Evolutionary conservation across 2,797 vertebrate genomes (phyloP).

Genomic region (Muraenolepis orangiensis): DNA sequence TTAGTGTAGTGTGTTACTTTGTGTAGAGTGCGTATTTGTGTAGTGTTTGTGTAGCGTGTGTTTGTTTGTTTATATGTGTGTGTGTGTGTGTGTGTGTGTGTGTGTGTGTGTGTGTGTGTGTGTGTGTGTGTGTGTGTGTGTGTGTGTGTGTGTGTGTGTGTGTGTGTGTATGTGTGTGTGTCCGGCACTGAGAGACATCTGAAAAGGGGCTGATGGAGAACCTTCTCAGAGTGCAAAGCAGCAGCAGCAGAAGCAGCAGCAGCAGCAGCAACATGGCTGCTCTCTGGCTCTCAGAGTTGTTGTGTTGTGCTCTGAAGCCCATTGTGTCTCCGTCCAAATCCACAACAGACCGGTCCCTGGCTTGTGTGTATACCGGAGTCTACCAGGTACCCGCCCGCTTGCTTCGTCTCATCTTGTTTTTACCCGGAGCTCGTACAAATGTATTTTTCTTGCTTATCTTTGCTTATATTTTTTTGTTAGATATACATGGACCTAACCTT

Average conservation of each 20-base stretch:
- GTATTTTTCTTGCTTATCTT: background rate
- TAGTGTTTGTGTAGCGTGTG: too few relatives aligned
- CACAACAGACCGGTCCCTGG: constrained; percentile 35
- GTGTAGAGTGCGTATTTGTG: too few relatives aligned
- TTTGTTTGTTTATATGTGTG: too few relatives aligned
- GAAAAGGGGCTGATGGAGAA: constrained; percentile 44
- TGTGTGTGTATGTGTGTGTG: too few relatives aligned
- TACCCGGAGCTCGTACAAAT: background rate
- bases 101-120: too few relatives aligned
- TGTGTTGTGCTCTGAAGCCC: constrained; percentile 42
- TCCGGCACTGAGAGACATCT: background rate
- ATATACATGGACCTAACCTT: background rate
- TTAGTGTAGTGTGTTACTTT: too few relatives aligned
- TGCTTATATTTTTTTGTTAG: background rate
- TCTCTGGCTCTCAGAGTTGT: constrained; percentile 26
- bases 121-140: too few relatives aligned
- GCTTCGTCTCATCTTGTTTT: background rate
- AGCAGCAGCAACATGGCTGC: too few relatives aligned
- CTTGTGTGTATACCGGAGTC: constrained; percentile 51
- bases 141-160: too few relatives aligned
- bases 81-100: too few relatives aligned
- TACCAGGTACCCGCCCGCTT: background rate
- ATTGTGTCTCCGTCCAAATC: constrained; percentile 46
- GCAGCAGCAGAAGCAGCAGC: too few relatives aligned
- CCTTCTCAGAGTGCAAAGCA: constrained; percentile 41